Percentiles rank a stretch among this genome's conserved stretches.
These are phyloP conservation scores for Sarotherodon lohbergeri DNA, from an alignment of 2,113 vertebrate genomes.

Conservation along the genomic window DNA sequence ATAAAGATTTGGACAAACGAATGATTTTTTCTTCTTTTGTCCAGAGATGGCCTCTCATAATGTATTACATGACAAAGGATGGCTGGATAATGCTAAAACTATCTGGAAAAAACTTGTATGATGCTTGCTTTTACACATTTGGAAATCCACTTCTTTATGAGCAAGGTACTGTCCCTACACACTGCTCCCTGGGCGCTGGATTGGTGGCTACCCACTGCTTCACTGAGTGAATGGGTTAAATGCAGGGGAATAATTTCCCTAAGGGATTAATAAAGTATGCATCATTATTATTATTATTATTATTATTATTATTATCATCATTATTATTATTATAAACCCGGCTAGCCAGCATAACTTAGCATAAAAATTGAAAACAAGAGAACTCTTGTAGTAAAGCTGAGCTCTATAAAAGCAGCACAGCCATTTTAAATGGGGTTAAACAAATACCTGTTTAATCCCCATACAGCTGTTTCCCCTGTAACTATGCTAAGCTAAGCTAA, in stretches of 20 bases:
- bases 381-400: not conserved
- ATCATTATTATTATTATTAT: not conserved
- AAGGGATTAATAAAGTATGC: not conserved
- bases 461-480: not conserved
- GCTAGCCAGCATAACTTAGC: not conserved
- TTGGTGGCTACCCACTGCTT: not conserved
- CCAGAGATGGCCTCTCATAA: not conserved
- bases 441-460: not conserved
- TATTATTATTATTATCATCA: not conserved
- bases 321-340: not conserved
- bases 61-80: not conserved
- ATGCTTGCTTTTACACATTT: not conserved
- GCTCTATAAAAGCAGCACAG: not conserved
- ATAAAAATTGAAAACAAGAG: not conserved
- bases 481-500: not conserved
- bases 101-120: not conserved
- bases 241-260: not conserved
- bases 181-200: not conserved
- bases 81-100: not conserved
- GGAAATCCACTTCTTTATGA: not conserved
- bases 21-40: not conserved
- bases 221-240: not conserved
- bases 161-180: not conserved
- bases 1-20: slow-evolving; percentile 62
- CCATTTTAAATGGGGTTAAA: not conserved